phyloP scores from a whole-genome alignment of 2,797 vertebrate genomes.

The Bradypodion ventrale region DNA sequence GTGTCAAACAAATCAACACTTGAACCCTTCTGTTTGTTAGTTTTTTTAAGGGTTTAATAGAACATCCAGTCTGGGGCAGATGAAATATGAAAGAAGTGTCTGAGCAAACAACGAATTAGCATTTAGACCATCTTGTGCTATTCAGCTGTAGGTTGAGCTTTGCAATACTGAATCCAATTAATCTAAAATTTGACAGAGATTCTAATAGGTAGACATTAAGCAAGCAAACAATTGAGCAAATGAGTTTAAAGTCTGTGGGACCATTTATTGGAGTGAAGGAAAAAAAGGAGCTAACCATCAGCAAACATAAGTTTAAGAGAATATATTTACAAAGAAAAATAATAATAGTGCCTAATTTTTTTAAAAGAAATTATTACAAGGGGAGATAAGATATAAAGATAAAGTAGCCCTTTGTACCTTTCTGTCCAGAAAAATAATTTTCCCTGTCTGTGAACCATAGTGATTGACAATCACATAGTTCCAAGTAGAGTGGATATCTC shows the following conservation, averaged over 20 bases:
- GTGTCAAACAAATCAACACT: not conserved
- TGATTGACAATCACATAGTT: not conserved
- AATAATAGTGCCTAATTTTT: not conserved
- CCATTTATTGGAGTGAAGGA: slow-evolving; percentile 50
- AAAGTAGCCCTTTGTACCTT: too few species aligned
- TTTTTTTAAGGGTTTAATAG: slow-evolving; percentile 56
- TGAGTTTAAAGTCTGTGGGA: slow-evolving; percentile 39
- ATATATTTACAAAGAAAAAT: not conserved
- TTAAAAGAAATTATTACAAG: not conserved
- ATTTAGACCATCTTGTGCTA: slow-evolving; percentile 65
- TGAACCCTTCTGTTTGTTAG: not conserved
- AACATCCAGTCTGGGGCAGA: slow-evolving; percentile 44
- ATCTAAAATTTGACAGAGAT: slow-evolving; percentile 64
- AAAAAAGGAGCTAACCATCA: not conserved
- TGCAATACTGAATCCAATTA: slow-evolving; percentile 57
- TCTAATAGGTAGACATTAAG: slow-evolving; percentile 50
- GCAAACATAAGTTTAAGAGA: slow-evolving; percentile 13
- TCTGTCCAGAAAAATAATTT: too few species aligned
- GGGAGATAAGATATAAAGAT: slow-evolving; percentile 12
- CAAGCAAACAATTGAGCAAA: slow-evolving; percentile 50
- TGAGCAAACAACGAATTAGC: slow-evolving; percentile 67
- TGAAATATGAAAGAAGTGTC: slow-evolving; percentile 42
- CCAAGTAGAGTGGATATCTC: not conserved
- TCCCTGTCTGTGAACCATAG: not conserved
- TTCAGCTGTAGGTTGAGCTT: slow-evolving; percentile 49